These are phyloP conservation scores for Enteromius thamalakanensis DNA, from an alignment of 2,797 vertebrate genomes.

Conservation along the genomic window DNA sequence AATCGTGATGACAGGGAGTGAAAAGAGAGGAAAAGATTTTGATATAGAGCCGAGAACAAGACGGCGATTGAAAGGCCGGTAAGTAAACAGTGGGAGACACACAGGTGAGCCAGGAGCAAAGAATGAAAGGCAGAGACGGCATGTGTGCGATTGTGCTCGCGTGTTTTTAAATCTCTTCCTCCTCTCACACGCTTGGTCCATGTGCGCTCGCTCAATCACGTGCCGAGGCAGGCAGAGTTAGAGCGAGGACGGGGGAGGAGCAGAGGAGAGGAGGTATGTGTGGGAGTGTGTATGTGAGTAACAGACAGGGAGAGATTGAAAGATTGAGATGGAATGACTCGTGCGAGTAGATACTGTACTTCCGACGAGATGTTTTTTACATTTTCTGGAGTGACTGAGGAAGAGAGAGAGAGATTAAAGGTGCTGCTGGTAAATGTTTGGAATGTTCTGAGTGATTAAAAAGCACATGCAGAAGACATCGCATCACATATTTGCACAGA, in stretches of 20 bases:
- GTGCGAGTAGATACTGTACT: constrained; percentile 23
- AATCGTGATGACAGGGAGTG: neutral
- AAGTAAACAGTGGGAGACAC: constrained; percentile 9
- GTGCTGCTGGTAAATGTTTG: constrained; percentile 22
- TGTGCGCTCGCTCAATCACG: constrained; percentile 80
- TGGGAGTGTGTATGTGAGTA: constrained; percentile 40
- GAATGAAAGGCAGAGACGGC: constrained; percentile 58
- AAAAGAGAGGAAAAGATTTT: constrained; percentile 54
- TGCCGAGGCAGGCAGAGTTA: constrained; percentile 75
- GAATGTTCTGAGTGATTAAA: neutral
- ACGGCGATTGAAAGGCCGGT: neutral
- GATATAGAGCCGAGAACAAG: neutral
- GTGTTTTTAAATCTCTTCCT: constrained; percentile 83
- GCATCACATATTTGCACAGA: neutral
- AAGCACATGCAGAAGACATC: constrained; percentile 9
- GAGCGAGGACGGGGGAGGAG: constrained; percentile 60
- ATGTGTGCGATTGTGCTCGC: constrained; percentile 63
- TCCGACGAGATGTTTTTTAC: constrained; percentile 48
- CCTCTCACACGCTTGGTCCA: constrained; percentile 80
- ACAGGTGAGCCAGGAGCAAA: constrained; percentile 44
- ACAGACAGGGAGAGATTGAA: constrained; percentile 48
- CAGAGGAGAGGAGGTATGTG: constrained; percentile 45
- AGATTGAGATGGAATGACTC: constrained; percentile 46
- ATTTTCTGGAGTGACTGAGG: constrained; percentile 2
- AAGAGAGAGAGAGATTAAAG: constrained; percentile 3